Evolutionary conservation across 2,888 invertebrate species (phyloP).

Genomic region (Sminthurides aquaticus): DNA sequence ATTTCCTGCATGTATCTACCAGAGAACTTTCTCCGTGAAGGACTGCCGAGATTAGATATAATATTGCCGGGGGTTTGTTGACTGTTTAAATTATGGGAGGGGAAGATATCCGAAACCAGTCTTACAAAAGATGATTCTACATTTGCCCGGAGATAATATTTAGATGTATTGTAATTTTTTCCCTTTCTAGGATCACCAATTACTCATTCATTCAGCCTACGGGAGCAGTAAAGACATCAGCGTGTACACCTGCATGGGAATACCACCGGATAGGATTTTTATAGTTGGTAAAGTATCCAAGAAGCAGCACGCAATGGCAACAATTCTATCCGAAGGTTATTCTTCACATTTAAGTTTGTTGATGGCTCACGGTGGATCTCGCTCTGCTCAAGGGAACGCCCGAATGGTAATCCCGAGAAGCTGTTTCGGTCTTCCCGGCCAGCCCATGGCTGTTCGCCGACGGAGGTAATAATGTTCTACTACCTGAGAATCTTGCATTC

Average conservation of each 20-base stretch:
- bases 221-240: constrained; percentile 96
- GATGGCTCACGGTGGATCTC: constrained; percentile 73
- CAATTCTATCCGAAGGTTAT: constrained; percentile 77
- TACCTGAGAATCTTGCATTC: no score
- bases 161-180: neutral
- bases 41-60: no score
- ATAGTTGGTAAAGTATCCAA: constrained; percentile 90
- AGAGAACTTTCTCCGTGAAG: no score
- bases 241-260: constrained; percentile 84
- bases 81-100: no score
- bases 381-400: constrained; percentile 90
- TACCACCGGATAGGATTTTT: constrained; percentile 83
- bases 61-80: no score
- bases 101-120: no score
- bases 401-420: constrained; percentile 87
- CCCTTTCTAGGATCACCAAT: constrained; percentile 62
- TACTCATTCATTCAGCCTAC: constrained; percentile 85
- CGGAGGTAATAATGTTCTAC: constrained; percentile 54
- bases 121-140: no score
- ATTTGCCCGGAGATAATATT: no score
- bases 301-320: constrained; percentile 74
- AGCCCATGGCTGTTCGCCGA: constrained; percentile 61
- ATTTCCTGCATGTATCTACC: no score
- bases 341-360: constrained; percentile 81
- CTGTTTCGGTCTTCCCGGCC: constrained; percentile 75